phyloP scores from a whole-genome alignment of 37 sponge, comb jelly and placozoan genomes.

The Cladorhizidae sp. region DNA sequence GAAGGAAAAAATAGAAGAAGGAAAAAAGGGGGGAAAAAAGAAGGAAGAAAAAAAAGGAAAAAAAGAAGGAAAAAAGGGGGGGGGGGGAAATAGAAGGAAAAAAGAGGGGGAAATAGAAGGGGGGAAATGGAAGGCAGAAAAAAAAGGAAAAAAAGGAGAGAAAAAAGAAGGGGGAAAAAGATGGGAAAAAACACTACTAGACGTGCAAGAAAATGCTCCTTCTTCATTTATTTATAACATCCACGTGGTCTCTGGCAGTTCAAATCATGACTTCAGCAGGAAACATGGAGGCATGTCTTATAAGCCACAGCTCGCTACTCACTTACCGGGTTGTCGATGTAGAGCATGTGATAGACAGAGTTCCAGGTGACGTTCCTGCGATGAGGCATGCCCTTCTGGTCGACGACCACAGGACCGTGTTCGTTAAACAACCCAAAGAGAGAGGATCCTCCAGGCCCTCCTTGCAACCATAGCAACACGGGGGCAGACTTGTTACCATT shows the following conservation, averaged over 20 bases:
- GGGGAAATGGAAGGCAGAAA: background rate
- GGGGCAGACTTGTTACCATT: constrained; percentile 48
- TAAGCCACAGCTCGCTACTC: too few species aligned
- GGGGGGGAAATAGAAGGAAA: too few species aligned
- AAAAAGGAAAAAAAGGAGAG: background rate
- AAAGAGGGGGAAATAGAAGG: background rate
- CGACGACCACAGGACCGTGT: constrained; percentile 81
- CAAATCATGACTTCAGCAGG: too few species aligned
- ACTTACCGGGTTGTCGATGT: constrained; percentile 91
- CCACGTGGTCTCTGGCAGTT: too few species aligned
- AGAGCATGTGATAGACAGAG: constrained; percentile 70
- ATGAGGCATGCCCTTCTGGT: constrained; percentile 37
- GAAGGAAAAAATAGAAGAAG: too few species aligned
- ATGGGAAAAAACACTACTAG: background rate
- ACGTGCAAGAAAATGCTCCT: too few species aligned
- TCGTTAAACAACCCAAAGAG: constrained; percentile 88
- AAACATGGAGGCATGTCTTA: too few species aligned
- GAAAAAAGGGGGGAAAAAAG: too few species aligned
- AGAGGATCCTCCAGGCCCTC: constrained; percentile 92
- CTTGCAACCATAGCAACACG: constrained; percentile 89
- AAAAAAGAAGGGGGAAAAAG: background rate
- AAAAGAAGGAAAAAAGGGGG: background rate
- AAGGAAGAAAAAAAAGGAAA: too few species aligned
- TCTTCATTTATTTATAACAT: too few species aligned
- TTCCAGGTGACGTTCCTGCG: constrained; percentile 74